phyloP scores from a whole-genome alignment of 1,140 invertebrate genomes.

The Hermetia illucens region DNA sequence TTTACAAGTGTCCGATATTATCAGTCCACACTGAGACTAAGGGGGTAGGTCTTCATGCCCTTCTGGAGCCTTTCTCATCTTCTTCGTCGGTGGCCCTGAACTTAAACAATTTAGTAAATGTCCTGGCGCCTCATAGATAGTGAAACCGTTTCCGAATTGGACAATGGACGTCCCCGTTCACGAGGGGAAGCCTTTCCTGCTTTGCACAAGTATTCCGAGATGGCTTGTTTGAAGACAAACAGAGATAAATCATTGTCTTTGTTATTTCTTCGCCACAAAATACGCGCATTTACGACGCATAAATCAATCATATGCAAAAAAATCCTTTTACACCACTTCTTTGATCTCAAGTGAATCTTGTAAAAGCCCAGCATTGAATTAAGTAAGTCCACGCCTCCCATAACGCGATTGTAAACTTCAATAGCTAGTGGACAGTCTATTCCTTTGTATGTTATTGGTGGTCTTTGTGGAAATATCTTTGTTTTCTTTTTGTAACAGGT shows the following conservation, averaged over 20 bases:
- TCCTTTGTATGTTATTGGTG: constrained; percentile 7
- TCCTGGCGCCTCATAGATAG: constrained; percentile 4
- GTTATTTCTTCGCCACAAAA: constrained; percentile 5
- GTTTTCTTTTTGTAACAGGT: constrained; percentile 6
- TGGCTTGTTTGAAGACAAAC: constrained; percentile 2
- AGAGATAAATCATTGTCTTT: constrained; percentile 1
- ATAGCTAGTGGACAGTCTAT: constrained; percentile 8
- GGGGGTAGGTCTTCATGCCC: constrained; percentile 4
- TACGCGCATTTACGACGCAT: constrained; percentile 7
- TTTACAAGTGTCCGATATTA: constrained; percentile 7
- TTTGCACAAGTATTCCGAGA: constrained; percentile 7
- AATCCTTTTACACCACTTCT: constrained; percentile 9
- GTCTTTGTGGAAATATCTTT: constrained; percentile 4
- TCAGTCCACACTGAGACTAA: constrained; percentile 6
- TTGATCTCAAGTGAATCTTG: constrained; percentile 8
- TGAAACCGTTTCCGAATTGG: constrained; percentile 4
- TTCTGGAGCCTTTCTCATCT: no score
- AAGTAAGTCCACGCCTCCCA: constrained; percentile 10
- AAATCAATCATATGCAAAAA: constrained; percentile 9
- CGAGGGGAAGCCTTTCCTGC: constrained; percentile 6
- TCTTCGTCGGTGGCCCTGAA: no score
- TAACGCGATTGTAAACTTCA: constrained; percentile 11
- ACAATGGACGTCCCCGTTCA: constrained; percentile 4
- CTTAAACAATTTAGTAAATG: constrained; percentile 1
- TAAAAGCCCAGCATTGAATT: constrained; percentile 10